Evolutionary conservation across 1,140 invertebrate species (phyloP), one percentile per base, ranked within the genome.

Genomic region (Ectropis grisescens): DNA sequence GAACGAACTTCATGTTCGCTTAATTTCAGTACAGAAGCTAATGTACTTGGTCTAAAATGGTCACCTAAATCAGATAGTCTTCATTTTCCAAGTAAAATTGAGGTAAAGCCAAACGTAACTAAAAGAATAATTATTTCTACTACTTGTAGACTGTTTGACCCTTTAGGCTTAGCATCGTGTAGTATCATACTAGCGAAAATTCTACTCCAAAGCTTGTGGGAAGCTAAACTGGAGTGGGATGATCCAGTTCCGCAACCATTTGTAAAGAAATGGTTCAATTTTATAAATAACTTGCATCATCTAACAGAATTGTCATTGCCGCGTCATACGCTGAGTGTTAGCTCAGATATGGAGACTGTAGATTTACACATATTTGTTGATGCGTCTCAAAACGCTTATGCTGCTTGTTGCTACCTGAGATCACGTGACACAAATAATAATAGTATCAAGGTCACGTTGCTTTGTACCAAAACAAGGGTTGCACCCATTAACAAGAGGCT

Each of bases 181-280:
- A 11, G 15, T 28, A 29, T 23, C 6, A 36, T 47, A 6, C 29
- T n/a, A 13, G 23, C 22, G 13, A 48, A 48, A 39, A 34, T 48
- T 19, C 12, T 48, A 32, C n/a, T 48, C 11, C 45, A 48, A 39
- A 42, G 13, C 11, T 26, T 48, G 29, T 48, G 39, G 37, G 2
- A 6, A 13, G 8, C 22, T 13, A 36, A 48, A n/a, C 22, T 48
- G 28, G 22, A 28, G 7, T 48, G 45, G 45, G 45, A 48, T 39
- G 39, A 38, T 1, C 14, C 28, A 11, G 28, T 48, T 2, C 36
- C 35, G 13, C 15, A 28, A 6, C 14, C 31, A 2, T 11, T 33
- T 3, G 14, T 7, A 15, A 33, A 25, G 16, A 12, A 13, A 11
- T 33, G 36, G 36, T 7, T 19, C 7, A 27, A 7, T n/a, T 13